Evolutionary conservation across 2,797 vertebrate species (phyloP), one percentile per base, ranked within the genome.

Genomic region (Anguilla marmorata): DNA sequence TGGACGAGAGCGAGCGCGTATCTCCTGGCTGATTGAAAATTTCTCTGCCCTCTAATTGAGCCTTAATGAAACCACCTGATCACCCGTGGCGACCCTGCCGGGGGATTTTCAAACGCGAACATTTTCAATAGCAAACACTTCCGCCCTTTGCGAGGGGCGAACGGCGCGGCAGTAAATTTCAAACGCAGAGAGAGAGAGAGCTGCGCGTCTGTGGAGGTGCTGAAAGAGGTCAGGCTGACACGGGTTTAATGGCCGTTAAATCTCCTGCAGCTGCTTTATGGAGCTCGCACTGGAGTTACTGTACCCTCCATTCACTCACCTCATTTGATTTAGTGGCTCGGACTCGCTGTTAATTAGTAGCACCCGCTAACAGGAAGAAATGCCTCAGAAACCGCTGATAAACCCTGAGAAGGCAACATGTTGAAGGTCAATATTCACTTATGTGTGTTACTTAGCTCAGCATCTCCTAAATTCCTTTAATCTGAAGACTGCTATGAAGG

Each of bases 301-400:
- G 87, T 88, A 72, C 50, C 63, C 52, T 79, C 83, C 30, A 6
- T 88, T 79, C 90, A 91, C 90, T 86, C 83, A 8, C 52, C 48
- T 86, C 87, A 90, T 90, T 91, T 89, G 54, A 91, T 91, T 89
- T 91, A 89, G 83, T 50, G 66, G 80, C 89, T 89, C 74, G 74
- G 74, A 87, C 86, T 76, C 27, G 82, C 41, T 72, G 86, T 30
- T 89, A 91, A 92, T 91, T 91, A 86, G 87, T 87, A 63, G 90
- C 82, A 88, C 87, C 85, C 60, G 41, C 56, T 85, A 89, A 86
- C 50, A 21, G 88, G 56, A 79, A 90, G 84, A 90, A 58, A 80
- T n/a, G 80, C 3, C 58, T 60, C 27, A 79, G 41, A 37, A 19
- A n/a, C 12, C 37, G 72, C 16, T n/a, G 83, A 76, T 74, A 27